Percentiles rank a stretch among this genome's conserved stretches.
Evolutionary conservation across 92 coral and sea anemone genomes (phyloP).

Genomic region (Phymanthus crucifer): DNA sequence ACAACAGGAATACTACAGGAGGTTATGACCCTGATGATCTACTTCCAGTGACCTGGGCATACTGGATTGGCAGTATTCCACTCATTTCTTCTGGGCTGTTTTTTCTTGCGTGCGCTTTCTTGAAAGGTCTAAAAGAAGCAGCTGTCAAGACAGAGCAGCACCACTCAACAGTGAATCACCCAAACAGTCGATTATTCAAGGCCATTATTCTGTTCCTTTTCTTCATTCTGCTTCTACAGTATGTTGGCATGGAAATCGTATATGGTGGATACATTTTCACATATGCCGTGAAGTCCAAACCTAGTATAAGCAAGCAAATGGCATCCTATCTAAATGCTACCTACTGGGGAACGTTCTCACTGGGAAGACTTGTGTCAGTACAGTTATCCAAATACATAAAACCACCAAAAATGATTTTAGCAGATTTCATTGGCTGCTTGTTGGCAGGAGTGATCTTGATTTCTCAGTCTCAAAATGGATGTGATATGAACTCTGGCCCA

Average conservation of each 20-base stretch:
- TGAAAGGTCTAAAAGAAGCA: conserved; percentile 44
- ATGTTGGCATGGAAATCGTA: conserved; percentile 88
- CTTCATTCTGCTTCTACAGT: conserved; percentile 71
- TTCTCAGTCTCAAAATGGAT: conserved; percentile 60
- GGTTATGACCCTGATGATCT: conserved; percentile 11
- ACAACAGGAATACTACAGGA: neutral
- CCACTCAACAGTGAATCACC: conserved; percentile 25
- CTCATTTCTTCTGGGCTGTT: conserved; percentile 61
- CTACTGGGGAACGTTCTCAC: conserved; percentile 96
- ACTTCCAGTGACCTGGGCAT: conserved; percentile 75
- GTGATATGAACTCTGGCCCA: conserved; percentile 33
- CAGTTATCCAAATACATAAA: conserved; percentile 68
- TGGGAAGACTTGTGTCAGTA: conserved; percentile 76
- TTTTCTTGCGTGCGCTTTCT: conserved; percentile 55
- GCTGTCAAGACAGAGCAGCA: conserved; percentile 40
- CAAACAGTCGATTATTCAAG: conserved; percentile 55
- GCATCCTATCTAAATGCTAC: conserved; percentile 80
- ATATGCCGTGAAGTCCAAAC: conserved; percentile 53
- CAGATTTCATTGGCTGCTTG: conserved; percentile 67
- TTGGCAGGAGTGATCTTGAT: conserved; percentile 68
- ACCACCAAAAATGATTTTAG: conserved; percentile 64
- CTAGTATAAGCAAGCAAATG: conserved; percentile 44
- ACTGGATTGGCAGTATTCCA: conserved; percentile 69
- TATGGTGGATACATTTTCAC: conserved; percentile 89
- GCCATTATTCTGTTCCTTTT: conserved; percentile 59